Evolutionary conservation across 2,888 invertebrate genomes (phyloP).

Genomic region (Pristionchus maxplancki): DNA sequence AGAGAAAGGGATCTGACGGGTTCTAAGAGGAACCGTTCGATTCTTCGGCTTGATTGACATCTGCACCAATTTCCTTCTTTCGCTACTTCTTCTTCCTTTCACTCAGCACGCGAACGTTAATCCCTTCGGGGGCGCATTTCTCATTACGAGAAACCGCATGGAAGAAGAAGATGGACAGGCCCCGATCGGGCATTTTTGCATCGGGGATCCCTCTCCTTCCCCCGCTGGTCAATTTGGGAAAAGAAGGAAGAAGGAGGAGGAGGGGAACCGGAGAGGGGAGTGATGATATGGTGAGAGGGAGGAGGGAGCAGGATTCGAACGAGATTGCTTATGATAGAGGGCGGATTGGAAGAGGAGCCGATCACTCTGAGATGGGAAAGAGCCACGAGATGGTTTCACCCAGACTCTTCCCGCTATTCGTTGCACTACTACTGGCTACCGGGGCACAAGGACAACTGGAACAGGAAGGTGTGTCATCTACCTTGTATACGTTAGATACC

Average conservation of each 20-base stretch:
- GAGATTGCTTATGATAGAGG: conserved; percentile 47
- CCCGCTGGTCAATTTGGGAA: conserved; percentile 6
- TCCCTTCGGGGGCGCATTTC: background rate
- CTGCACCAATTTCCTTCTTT: background rate
- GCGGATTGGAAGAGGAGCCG: background rate
- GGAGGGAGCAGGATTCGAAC: conserved; percentile 48
- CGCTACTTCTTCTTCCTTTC: background rate
- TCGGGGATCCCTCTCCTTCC: background rate
- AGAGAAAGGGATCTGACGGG: background rate
- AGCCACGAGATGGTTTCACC: background rate
- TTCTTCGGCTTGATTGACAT: background rate
- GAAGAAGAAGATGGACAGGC: background rate
- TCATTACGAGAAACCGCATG: background rate
- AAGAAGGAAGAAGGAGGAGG: conserved; percentile 4
- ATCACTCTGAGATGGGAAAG: conserved; percentile 30
- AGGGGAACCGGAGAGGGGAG: conserved; percentile 19
- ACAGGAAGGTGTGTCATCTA: background rate
- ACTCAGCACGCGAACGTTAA: background rate
- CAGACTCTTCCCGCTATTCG: background rate
- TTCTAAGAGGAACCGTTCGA: background rate
- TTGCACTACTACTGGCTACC: background rate
- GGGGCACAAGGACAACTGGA: background rate
- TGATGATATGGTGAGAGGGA: conserved; percentile 42
- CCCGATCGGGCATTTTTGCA: background rate
- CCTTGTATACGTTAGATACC: background rate